A percentile compares a stretch with the other conserved stretches of the same genome.
Conservation (phyloP, 2,113 vertebrate genomes). For the Gambusia affinis region DNA sequence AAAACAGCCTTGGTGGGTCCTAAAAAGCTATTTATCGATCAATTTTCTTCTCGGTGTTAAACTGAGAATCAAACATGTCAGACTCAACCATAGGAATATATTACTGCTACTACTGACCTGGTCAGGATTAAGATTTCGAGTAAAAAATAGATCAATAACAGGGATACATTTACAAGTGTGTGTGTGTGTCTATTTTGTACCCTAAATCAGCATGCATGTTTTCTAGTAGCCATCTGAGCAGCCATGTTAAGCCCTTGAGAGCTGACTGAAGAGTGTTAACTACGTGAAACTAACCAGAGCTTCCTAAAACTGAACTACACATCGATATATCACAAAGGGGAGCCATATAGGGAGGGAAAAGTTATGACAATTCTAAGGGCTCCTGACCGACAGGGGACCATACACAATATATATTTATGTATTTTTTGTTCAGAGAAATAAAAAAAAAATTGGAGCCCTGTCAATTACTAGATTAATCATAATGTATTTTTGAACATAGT, state of each 20-base stretch:
- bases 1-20: background rate
- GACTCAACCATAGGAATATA: background rate
- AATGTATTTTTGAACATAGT: too few species aligned
- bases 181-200: background rate
- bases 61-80: background rate
- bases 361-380: too few species aligned
- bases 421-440: too few species aligned
- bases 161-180: background rate
- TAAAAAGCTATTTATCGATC: background rate
- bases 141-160: background rate
- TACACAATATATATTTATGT: too few species aligned
- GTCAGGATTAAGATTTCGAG: background rate
- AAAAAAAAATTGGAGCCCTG: too few species aligned
- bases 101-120: background rate
- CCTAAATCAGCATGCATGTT: constrained; percentile 6
- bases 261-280: constrained; percentile 61
- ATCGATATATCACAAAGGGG: constrained; percentile 28
- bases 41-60: background rate
- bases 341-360: too few species aligned
- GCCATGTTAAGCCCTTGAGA: constrained; percentile 53
- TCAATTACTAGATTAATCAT: too few species aligned
- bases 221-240: constrained; percentile 48
- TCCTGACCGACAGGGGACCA: too few species aligned
- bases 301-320: constrained; percentile 30
- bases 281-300: constrained; percentile 55